Base-by-base conservation (phyloP, 2,113 vertebrate species). In the Pteronura brasiliensis region DNA sequence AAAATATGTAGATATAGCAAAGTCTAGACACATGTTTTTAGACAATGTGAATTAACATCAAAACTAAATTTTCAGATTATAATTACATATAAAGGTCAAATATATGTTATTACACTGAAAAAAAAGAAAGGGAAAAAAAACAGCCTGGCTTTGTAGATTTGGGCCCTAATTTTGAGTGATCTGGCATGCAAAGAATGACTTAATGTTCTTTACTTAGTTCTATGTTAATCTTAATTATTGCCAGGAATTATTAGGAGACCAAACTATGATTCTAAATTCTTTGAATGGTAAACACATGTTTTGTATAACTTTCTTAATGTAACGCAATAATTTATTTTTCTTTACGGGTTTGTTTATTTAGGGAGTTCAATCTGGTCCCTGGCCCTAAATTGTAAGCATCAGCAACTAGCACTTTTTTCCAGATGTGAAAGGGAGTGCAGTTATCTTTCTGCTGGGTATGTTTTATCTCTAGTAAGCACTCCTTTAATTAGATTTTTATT, bases 401-500 rank as follows among this genome's bases (percentile, higher is more conserved):
- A 76, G 55, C 39, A 95, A 86, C 80, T 93, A 93, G 15, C 8
- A 42, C 21, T 84, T 86, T n/a, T 81, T 83, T 67, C 59, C 36
- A 57, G 14, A 84, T 84, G 0, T 10, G 59, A 96, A 17, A 82
- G 79, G 49, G 92, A 52, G 23, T 80, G 2, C 61, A 57, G 49
- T 76, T 92, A 57, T 90, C 34, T 76, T 96, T 88, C 77, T 88
- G 15, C 3, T 34, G 76, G 87, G 83, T 39, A n/a, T 10, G 2
- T 85, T 95, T 84, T 82, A 44, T 57, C 42, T 47, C 29, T 47
- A 67, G 80, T 34, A 95, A 96, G 80, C 69, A 88, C 17, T 93
- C 65, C 47, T 76, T 81, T 90, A 96, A 88, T 85, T 77, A 76
- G 69, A 88, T 77, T 85, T 97, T 90, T 77, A 85, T 65, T 96